Conservation (phyloP, 2,113 vertebrate species). For the Brachirus orientalis region DNA sequence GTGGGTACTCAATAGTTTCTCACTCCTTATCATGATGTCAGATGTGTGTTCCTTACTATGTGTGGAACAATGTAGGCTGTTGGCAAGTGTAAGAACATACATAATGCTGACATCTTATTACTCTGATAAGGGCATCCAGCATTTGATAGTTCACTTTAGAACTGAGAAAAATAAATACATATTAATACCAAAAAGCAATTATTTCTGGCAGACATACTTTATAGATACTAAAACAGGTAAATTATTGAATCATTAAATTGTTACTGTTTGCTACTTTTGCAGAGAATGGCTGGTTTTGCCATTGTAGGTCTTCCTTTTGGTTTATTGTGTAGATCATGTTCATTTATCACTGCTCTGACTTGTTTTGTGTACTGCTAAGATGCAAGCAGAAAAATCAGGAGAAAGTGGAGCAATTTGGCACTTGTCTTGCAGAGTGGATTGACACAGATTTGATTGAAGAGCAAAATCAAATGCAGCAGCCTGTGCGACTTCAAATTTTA, state of each 20-base stretch:
- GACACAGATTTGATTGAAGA: constrained; percentile 29
- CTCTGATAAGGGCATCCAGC: constrained; percentile 12
- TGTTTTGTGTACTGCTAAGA: constrained; percentile 28
- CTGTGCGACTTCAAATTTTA: constrained; percentile 56
- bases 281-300: background rate
- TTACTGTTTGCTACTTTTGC: background rate
- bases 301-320: background rate
- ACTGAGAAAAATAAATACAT: constrained; percentile 1
- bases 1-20: constrained; percentile 6
- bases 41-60: constrained; percentile 5
- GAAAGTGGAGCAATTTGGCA: constrained; percentile 42
- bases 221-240: too few species aligned
- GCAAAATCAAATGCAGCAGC: constrained; percentile 59
- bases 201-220: too few species aligned
- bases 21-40: constrained; percentile 28
- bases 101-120: background rate
- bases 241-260: too few species aligned
- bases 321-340: background rate
- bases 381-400: constrained; percentile 3
- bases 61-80: constrained; percentile 6
- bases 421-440: constrained; percentile 36
- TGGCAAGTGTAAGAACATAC: constrained; percentile 4
- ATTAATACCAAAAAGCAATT: too few species aligned
- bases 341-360: constrained; percentile 13
- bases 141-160: constrained; percentile 2